Evolutionary conservation across 1,140 invertebrate species (phyloP).

Genomic region (Calycopis cecrops): DNA sequence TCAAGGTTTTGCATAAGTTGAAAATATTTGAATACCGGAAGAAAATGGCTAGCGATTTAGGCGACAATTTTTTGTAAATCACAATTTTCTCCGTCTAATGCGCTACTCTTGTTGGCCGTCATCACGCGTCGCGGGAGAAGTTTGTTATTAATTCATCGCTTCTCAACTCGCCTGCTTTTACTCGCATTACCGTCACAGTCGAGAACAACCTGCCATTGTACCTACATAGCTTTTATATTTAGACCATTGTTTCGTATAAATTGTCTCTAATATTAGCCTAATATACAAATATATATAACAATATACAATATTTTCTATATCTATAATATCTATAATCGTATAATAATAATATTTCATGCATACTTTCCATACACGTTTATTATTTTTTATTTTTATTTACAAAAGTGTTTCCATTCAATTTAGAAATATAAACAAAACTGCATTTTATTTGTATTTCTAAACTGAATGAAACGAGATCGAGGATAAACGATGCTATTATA

Average conservation of each 20-base stretch:
- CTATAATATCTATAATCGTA: too few species aligned
- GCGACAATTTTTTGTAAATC: constrained; percentile 53
- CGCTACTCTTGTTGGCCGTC: constrained; percentile 71
- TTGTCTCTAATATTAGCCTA: too few species aligned
- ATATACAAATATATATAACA: too few species aligned
- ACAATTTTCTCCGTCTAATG: constrained; percentile 61
- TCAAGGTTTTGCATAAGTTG: constrained; percentile 6
- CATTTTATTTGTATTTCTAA: too few species aligned
- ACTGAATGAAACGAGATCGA: too few species aligned
- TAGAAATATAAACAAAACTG: too few species aligned
- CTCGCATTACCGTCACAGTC: constrained; percentile 44
- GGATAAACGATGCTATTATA: too few species aligned
- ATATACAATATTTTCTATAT: too few species aligned
- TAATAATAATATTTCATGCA: too few species aligned
- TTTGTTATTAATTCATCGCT: constrained; percentile 71
- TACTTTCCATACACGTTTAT: too few species aligned
- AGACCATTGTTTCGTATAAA: background rate
- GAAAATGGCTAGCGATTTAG: constrained; percentile 55
- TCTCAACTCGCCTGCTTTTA: constrained; percentile 53
- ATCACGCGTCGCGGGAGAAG: constrained; percentile 68
- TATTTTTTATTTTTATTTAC: too few species aligned
- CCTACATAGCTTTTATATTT: constrained; percentile 22
- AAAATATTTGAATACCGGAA: constrained; percentile 32
- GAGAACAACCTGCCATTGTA: constrained; percentile 34
- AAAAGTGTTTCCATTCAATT: too few species aligned